Evolutionary conservation across 2,888 invertebrate genomes (phyloP).

Genomic region (Epinotia brunnichana): DNA sequence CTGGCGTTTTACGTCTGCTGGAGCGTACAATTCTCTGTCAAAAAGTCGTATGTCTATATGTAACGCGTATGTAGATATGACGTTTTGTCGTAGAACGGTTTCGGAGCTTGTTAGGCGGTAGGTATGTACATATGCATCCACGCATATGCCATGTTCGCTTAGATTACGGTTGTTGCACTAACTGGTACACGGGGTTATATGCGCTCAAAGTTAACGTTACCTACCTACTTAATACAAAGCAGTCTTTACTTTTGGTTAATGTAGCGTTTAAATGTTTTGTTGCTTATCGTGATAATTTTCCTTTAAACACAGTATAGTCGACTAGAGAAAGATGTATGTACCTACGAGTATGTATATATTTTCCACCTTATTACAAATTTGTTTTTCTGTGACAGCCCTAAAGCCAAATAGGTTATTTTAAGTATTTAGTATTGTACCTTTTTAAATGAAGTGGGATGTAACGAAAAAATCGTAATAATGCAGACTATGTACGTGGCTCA

Average conservation of each 20-base stretch:
- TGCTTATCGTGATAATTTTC: neutral
- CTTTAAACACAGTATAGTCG: too few species aligned
- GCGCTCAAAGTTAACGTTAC: neutral
- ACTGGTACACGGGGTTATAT: neutral
- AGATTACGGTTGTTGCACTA: constrained; percentile 12
- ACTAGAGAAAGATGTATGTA: too few species aligned
- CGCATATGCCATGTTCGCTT: constrained; percentile 16
- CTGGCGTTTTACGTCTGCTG: neutral
- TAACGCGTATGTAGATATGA: constrained; percentile 4
- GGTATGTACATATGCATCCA: constrained; percentile 5
- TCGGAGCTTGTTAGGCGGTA: neutral
- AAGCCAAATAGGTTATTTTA: too few species aligned
- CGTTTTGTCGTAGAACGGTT: neutral
- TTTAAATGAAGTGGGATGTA: too few species aligned
- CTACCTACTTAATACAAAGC: neutral
- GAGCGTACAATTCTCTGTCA: neutral
- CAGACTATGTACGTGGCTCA: too few species aligned
- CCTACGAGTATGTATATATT: too few species aligned
- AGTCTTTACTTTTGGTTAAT: neutral
- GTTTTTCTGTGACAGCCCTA: too few species aligned
- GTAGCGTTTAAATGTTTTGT: neutral
- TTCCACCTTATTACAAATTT: too few species aligned
- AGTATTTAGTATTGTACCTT: too few species aligned
- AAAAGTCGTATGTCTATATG: neutral
- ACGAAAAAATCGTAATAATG: too few species aligned